Base-by-base conservation (phyloP, 64 coral and sea anemone species). In the Montipora efflorescens region DNA sequence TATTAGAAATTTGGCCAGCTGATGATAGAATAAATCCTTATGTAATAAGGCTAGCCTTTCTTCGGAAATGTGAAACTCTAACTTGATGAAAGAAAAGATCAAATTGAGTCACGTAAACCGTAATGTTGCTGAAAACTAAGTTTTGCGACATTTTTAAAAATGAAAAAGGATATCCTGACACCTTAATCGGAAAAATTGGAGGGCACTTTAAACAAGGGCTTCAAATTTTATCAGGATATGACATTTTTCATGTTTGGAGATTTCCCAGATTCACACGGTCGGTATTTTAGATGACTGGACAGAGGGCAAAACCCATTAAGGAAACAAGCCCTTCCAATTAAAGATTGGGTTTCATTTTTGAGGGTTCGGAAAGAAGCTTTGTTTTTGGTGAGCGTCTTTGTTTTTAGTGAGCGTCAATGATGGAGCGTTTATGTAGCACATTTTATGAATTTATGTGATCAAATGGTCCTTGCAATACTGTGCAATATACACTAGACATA, bases 321-420 rank as follows among this genome's bases (percentile, higher is more conserved):
- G 66, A 86, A 86, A 86, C 82, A 86, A 22, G 22, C 16, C 62
- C 50, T 86, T 48, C 8, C 46, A 69, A 70, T 86, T 71, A 68
- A 49, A 20, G 47, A 82, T 61, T 22, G 19, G 13, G 51, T 59
- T 59, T 14, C 50, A 12, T 82, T 8, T 82, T 62, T 82, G 55
- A 13, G n/a, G 55, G 51, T 57, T 8, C 36, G 2, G 36, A 9
- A 8, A 7, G 28, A 28, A 52, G 43, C 51, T 80, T 58, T 80
- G 5, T 9, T 15, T 80, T 21, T 15, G 6, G 5, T 71, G 3
- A 68, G 16, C 4, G 14, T 14, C 14, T 5, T 68, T 59, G 7
- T 59, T 68, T 5, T 68, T 14, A 68, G 8, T 68, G 13, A 9
- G 53, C 11, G 53, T 6, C 3, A 57, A 57, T 57, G 6, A 57